Percentiles rank a stretch among this genome's conserved stretches.
Evolutionary conservation across 2,888 invertebrate species (phyloP).

Genomic region (Caenorhabditis wallacei): DNA sequence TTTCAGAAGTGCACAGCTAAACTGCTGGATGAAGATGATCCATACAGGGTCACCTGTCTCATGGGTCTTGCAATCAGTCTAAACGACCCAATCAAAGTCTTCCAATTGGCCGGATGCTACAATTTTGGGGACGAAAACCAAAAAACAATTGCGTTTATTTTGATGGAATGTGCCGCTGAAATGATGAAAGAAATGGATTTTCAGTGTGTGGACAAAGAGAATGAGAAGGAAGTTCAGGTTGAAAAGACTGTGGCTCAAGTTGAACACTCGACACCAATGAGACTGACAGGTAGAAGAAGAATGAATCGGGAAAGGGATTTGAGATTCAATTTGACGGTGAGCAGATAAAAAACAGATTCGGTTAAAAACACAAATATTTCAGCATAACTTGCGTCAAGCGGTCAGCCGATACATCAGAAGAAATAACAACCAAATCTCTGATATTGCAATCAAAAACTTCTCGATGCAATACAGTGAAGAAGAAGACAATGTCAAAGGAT

Average conservation of each 20-base stretch:
- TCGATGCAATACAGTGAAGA: too few relatives aligned
- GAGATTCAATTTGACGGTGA: background rate
- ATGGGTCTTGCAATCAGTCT: background rate
- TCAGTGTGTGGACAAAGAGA: background rate
- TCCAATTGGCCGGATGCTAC: conserved; percentile 6
- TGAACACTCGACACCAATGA: too few relatives aligned
- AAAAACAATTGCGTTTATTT: background rate
- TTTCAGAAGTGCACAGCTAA: background rate
- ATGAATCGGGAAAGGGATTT: background rate
- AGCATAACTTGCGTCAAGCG: background rate
- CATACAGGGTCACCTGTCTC: background rate
- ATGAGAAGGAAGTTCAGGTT: background rate
- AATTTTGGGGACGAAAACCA: background rate
- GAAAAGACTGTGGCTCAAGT: too few relatives aligned
- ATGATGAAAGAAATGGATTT: background rate
- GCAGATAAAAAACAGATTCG: background rate
- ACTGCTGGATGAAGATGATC: background rate
- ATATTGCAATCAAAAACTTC: too few relatives aligned
- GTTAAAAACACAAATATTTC: background rate
- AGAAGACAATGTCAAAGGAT: too few relatives aligned
- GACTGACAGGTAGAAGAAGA: background rate
- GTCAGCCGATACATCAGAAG: background rate
- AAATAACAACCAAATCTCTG: too few relatives aligned
- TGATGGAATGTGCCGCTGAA: background rate
- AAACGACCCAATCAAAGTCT: background rate